Base-by-base conservation (phyloP, 2,113 vertebrate genomes). In the Chamaetylas fuelleborni region DNA sequence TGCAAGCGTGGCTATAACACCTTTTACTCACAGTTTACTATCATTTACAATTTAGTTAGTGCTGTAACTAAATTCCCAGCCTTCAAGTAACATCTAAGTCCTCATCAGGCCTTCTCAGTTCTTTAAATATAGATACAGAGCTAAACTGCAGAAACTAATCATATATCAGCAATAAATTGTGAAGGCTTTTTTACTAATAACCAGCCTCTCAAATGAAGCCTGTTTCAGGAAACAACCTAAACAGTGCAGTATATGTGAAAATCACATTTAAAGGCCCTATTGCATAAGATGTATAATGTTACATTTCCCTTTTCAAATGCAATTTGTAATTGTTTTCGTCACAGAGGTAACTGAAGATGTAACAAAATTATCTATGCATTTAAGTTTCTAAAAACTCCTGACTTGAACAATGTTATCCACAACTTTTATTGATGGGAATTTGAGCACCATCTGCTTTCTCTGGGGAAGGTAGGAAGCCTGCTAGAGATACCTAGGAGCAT, bases 1-100 rank as follows among this genome's bases (percentile, higher is more conserved):
- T 91, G 77, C 60, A 89, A 91, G 45, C 5, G 0, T 56, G 22
- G 19, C 23, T 71, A 1, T 50, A 92, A 43, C 61, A 96, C 25
- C 40, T 95, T 93, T 96, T 83, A 80, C 61, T 89, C 88, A 80
- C 34, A 87, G n/a, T 83, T 95, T 94, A 77, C 60, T 69, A 67
- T 53, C 3, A 74, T 33, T 92, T 89, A 87, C 36, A 60, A 50
- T 81, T 80, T 54, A 81, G 17, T 67, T 78, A 61, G 53, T 23
- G 15, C n/a, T 61, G 17, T 67, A 86, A 85, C 77, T 82, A 64
- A 86, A 91, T 87, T 71, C 45, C 26, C 34, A 90, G 28, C 2
- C 19, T 53, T 91, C 70, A 81, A 65, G 43, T 50, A 94, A 74
- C 16, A 90, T 45, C 14, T 5, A n/a, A 58, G 64, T 80, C 60